Percentiles rank a stretch among this genome's conserved stretches.
These are phyloP conservation scores for Brachyalestes nurse DNA, from an alignment of 2,797 vertebrate species.

Conservation along the genomic window DNA sequence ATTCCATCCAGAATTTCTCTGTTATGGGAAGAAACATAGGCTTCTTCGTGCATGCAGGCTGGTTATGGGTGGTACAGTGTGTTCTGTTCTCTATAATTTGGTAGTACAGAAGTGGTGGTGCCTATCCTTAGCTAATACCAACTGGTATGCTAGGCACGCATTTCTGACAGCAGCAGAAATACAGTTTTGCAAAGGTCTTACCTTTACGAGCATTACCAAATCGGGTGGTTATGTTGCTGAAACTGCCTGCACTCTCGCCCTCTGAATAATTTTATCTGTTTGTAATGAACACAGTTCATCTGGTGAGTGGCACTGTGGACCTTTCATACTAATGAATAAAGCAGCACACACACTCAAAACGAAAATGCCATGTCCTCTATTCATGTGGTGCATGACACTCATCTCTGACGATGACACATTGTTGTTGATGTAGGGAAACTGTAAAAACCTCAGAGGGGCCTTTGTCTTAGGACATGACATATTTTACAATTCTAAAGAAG, in stretches of 20 bases:
- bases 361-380: constrained; percentile 39
- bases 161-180: constrained; percentile 17
- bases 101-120: constrained; percentile 19
- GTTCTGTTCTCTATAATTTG: constrained; percentile 24
- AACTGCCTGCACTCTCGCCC: background rate
- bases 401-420: constrained; percentile 61
- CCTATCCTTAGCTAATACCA: constrained; percentile 31
- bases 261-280: background rate
- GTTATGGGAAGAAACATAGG: constrained; percentile 2
- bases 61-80: constrained; percentile 31
- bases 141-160: constrained; percentile 23
- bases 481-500: constrained; percentile 73
- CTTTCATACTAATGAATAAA: constrained; percentile 14
- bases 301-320: background rate
- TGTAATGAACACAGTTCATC: background rate
- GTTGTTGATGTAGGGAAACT: constrained; percentile 75
- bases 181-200: constrained; percentile 14
- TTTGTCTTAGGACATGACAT: constrained; percentile 79
- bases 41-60: constrained; percentile 3
- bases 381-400: constrained; percentile 45
- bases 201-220: constrained; percentile 9
- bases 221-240: background rate
- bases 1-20: constrained; percentile 21
- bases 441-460: constrained; percentile 75
- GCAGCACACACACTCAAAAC: constrained; percentile 32